Base-by-base conservation (phyloP, 2,113 vertebrate genomes). In the Leiothrix lutea region DNA sequence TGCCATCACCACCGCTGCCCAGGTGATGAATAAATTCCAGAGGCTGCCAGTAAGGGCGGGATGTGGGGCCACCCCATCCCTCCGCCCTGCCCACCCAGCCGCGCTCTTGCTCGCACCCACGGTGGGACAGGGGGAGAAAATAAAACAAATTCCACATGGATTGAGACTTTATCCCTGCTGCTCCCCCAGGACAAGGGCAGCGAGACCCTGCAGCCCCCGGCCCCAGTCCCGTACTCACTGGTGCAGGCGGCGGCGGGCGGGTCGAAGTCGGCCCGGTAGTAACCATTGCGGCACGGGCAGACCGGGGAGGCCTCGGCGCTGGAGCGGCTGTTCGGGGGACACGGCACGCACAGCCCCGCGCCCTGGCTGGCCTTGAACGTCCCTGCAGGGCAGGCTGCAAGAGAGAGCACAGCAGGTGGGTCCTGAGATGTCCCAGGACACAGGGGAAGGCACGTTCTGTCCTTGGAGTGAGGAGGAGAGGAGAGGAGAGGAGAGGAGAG, bases 301-400 rank as follows among this genome's bases (percentile, higher is more conserved):
- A 99, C 88, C 47, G 98, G 98, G 5, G 99, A 98, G 0, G 99
- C 99, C 93, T 99, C 99, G 6, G 98, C 93, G 2, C 97, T 98
- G 77, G 99, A 99, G 70, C 99, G 98, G 97, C 99, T 99, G 98
- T 99, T 99, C 47, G 98, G 87, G 50, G 99, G 99, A 58, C 99
- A 99, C 53, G 98, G 99, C 2, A 97, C 94, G 14, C 99, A 99
- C 79, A 98, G 95, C 60, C 99, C 98, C 1, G 97, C 81, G 5
- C 99, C 99, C 97, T 99, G 99, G 95, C 97, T 99, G 51, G 99
- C 99, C 95, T 99, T 99, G 98, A 99, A 99, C 2, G 98, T 99
- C 78, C 99, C 99, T 2, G 98, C 98, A 12, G 99, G 99, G 90
- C 99, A 99, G 35, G 99, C 99, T 99, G 98, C 12, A 94, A 96